These are phyloP conservation scores for Pituophis catenifer DNA, from an alignment of 2,113 vertebrate species.

Conservation along the genomic window DNA sequence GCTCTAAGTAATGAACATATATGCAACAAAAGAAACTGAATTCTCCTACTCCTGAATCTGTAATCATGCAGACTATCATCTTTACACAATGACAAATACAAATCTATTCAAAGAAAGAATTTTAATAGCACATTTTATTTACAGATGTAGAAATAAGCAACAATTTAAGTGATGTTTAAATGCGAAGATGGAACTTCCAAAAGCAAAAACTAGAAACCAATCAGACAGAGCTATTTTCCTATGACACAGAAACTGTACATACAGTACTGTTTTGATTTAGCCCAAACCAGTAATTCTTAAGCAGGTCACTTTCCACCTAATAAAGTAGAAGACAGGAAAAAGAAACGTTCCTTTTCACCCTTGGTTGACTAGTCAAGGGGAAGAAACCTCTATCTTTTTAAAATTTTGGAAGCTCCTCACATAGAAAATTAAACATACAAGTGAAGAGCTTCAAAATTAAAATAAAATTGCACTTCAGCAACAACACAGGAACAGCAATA, in stretches of 20 bases:
- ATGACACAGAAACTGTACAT: background rate
- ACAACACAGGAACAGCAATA: background rate
- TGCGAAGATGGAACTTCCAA: background rate
- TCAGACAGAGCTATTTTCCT: background rate
- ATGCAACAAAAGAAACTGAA: background rate
- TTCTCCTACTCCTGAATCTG: background rate
- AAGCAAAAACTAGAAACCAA: background rate
- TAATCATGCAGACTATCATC: background rate
- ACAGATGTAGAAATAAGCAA: background rate
- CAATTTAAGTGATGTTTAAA: background rate
- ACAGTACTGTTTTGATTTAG: background rate
- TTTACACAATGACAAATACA: background rate
- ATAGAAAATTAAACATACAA: background rate
- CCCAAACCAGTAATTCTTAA: background rate
- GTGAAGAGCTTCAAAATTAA: background rate
- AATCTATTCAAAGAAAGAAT: background rate
- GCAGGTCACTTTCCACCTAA: background rate
- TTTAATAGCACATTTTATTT: background rate
- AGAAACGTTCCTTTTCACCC: background rate
- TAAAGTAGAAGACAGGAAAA: background rate
- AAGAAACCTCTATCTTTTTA: background rate
- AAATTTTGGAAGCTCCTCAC: background rate
- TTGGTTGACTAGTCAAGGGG: background rate
- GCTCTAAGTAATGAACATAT: background rate
- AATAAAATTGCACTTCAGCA: background rate